phyloP scores from a whole-genome alignment of 23 tunicate species.

The Oikopleura dioica region DNA sequence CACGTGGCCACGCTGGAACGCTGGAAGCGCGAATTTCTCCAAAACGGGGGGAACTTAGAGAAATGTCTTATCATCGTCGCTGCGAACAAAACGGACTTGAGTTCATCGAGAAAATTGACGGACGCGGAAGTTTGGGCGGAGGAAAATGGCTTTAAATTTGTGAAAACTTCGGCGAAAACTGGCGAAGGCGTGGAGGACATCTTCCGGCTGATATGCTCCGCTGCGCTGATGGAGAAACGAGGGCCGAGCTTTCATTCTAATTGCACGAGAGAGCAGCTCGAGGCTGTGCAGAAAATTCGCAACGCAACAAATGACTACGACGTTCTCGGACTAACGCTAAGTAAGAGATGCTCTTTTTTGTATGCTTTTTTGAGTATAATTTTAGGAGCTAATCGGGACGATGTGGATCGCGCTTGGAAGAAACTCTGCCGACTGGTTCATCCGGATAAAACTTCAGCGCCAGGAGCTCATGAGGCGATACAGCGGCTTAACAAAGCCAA shows the following conservation, averaged over 20 bases:
- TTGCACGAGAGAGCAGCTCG: constrained; percentile 75
- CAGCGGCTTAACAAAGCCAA: constrained; percentile 61
- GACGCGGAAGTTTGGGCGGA: constrained; percentile 82
- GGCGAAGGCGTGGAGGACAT: constrained; percentile 65
- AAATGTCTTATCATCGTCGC: constrained; percentile 39
- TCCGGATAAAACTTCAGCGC: constrained; percentile 89
- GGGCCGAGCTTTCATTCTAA: constrained; percentile 18
- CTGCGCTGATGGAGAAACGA: neutral
- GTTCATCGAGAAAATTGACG: constrained; percentile 5
- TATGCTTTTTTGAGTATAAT: neutral
- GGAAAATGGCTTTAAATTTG: constrained; percentile 41
- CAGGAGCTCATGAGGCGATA: constrained; percentile 92
- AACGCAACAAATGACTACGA: constrained; percentile 69
- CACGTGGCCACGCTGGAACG: constrained; percentile 47
- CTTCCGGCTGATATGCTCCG: neutral
- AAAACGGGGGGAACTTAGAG: constrained; percentile 42
- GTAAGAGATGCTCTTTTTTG: constrained; percentile 20
- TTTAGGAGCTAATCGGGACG: neutral
- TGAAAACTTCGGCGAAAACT: constrained; percentile 75
- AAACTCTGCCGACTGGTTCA: constrained; percentile 68
- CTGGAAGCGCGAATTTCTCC: constrained; percentile 55
- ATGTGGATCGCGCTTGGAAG: constrained; percentile 17
- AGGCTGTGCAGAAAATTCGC: constrained; percentile 51
- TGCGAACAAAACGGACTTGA: constrained; percentile 30
- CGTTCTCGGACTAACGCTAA: constrained; percentile 37